phyloP scores from a whole-genome alignment of 2,113 vertebrate species.

The Donacobius atricapilla region DNA sequence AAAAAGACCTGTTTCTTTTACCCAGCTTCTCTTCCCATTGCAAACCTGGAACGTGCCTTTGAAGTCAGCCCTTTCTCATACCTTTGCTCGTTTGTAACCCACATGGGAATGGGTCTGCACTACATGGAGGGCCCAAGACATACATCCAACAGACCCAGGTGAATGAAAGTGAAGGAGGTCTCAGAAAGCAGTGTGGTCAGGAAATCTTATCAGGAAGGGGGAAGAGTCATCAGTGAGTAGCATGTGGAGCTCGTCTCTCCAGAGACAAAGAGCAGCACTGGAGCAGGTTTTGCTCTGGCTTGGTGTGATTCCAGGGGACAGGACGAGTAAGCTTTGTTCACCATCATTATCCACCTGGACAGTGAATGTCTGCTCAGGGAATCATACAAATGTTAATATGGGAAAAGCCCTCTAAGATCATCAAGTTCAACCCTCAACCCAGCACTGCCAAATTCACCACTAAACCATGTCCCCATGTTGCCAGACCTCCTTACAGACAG shows the following conservation, averaged over 20 bases:
- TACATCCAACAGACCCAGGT: background rate
- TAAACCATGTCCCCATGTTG: background rate
- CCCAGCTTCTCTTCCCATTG: background rate
- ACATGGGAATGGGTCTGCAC: background rate
- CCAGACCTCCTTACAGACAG: background rate
- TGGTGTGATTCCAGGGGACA: background rate
- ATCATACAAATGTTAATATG: background rate
- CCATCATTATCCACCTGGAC: background rate
- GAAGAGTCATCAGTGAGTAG: background rate
- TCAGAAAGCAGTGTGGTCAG: background rate
- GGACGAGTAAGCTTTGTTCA: rapidly evolving
- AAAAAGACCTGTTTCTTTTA: background rate
- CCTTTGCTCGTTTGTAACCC: background rate
- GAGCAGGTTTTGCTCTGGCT: background rate
- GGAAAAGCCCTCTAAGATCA: background rate
- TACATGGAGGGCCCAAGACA: too few relatives aligned
- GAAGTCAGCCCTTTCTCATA: background rate
- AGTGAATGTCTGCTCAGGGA: background rate
- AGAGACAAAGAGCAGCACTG: background rate
- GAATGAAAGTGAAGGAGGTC: background rate
- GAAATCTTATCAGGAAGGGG: background rate
- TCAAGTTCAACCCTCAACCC: background rate
- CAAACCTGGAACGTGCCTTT: rapidly evolving
- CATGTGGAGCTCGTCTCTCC: background rate
- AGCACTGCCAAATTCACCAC: background rate